Evolutionary conservation across 2,888 invertebrate genomes (phyloP).

Genomic region (Drosophila algonquin): DNA sequence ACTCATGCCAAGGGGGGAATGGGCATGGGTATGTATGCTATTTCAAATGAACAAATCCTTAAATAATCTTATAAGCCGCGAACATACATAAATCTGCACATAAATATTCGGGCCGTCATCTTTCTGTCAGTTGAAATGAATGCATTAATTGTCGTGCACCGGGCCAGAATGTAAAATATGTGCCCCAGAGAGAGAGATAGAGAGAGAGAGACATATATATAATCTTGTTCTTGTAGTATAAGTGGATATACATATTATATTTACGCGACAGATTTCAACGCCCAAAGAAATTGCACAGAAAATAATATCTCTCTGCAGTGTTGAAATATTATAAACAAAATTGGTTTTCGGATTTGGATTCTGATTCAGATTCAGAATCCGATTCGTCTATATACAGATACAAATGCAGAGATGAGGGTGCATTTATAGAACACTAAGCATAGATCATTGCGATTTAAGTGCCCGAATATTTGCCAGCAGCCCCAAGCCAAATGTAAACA

Average conservation of each 20-base stretch:
- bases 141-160: slow-evolving; percentile 52
- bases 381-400: slow-evolving; percentile 4
- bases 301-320: slow-evolving; percentile 31
- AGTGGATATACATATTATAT: slow-evolving; percentile 27
- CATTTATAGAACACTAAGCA: slow-evolving; percentile 37
- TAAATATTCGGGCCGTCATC: slow-evolving; percentile 53
- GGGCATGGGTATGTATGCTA: neutral
- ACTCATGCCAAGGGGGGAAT: neutral
- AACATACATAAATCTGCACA: slow-evolving; percentile 45
- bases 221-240: too few species aligned
- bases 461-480: slow-evolving; percentile 56
- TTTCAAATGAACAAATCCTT: slow-evolving; percentile 14
- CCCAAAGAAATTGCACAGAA: slow-evolving; percentile 32
- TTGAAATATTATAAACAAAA: slow-evolving; percentile 48
- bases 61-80: slow-evolving; percentile 43
- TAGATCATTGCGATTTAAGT: slow-evolving; percentile 66
- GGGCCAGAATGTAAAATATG: slow-evolving; percentile 37
- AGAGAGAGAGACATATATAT: neutral
- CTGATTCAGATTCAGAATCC: slow-evolving; percentile 25
- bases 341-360: slow-evolving; percentile 14
- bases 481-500: slow-evolving; percentile 57
- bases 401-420: neutral
- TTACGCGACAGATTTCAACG: slow-evolving; percentile 34
- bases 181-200: neutral
- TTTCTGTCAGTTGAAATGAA: slow-evolving; percentile 61